Percentiles rank a stretch among this genome's conserved stretches.
phyloP scores from a whole-genome alignment of 2,113 vertebrate species.

The Myiozetetes cayanensis region DNA sequence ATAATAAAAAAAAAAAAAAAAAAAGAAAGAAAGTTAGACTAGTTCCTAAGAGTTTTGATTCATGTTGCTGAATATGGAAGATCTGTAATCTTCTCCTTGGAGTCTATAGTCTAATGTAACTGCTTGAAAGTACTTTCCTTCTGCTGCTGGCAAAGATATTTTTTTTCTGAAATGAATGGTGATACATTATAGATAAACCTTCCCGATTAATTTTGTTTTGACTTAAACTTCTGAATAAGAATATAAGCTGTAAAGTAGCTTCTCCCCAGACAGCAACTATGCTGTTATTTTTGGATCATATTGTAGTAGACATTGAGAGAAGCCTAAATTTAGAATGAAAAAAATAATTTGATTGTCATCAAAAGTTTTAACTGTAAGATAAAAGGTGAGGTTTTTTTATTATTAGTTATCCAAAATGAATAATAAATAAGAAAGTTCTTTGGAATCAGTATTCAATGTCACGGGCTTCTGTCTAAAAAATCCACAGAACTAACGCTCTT shows the following conservation, averaged over 20 bases:
- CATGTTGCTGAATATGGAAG: conserved; percentile 64
- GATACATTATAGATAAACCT: conserved; percentile 79
- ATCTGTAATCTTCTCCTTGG: conserved; percentile 61
- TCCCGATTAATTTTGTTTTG: conserved; percentile 77
- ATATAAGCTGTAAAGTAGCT: conserved; percentile 37
- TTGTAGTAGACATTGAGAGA: conserved; percentile 7
- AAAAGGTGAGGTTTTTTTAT: conserved; percentile 21
- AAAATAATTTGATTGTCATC: conserved; percentile 58
- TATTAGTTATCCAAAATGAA: conserved; percentile 51
- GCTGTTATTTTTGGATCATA: conserved; percentile 65
- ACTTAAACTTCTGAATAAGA: conserved; percentile 69
- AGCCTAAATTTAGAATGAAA: conserved; percentile 66
- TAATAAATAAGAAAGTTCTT: conserved; percentile 61
- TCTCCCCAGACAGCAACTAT: conserved; percentile 20
- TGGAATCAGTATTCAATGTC: conserved; percentile 26
- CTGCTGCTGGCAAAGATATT: conserved; percentile 48
- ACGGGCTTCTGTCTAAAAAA: neutral
- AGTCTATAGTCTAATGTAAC: conserved; percentile 51
- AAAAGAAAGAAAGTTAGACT: conserved; percentile 26
- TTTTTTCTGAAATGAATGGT: conserved; percentile 57
- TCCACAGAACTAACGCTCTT: neutral
- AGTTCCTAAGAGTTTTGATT: conserved; percentile 68
- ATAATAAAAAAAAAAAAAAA: neutral
- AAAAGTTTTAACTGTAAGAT: conserved; percentile 57
- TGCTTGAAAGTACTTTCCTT: conserved; percentile 64